Conservation (phyloP, 1,140 invertebrate genomes). For the Andrena cerasifolii region DNA sequence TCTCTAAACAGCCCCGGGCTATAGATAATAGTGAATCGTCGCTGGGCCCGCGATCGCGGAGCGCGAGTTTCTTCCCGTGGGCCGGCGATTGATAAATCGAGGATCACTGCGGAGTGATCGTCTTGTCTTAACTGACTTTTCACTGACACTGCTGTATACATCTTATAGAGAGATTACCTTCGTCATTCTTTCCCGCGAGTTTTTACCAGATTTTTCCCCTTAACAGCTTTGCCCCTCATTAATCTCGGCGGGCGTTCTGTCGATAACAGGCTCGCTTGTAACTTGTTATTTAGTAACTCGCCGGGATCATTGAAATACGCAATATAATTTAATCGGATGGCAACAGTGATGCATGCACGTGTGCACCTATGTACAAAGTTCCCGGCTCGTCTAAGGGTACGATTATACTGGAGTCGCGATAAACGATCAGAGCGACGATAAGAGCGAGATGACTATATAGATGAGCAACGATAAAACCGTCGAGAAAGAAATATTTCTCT, state of each 20-base stretch:
- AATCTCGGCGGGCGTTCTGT: background rate
- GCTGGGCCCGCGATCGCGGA: conserved; percentile 8
- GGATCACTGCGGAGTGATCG: conserved; percentile 28
- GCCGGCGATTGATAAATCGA: conserved; percentile 54
- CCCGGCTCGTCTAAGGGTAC: too few relatives aligned
- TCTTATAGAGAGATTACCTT: conserved; percentile 15
- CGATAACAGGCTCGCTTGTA: background rate
- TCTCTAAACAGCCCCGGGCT: conserved; percentile 67
- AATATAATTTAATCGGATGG: background rate
- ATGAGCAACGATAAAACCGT: too few relatives aligned
- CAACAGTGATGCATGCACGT: too few relatives aligned
- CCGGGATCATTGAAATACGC: background rate
- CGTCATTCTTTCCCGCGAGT: conserved; percentile 14
- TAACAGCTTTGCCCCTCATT: conserved; percentile 2
- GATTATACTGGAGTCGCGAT: too few relatives aligned
- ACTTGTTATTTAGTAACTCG: background rate
- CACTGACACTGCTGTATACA: background rate
- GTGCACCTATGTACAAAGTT: too few relatives aligned
- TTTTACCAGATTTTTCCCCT: background rate
- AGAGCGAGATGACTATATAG: too few relatives aligned
- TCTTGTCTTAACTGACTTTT: conserved; percentile 34
- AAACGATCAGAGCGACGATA: too few relatives aligned
- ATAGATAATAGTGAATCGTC: conserved; percentile 58
- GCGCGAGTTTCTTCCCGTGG: conserved; percentile 28
- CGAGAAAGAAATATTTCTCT: too few relatives aligned